Evolutionary conservation across 1,140 invertebrate genomes (phyloP), one percentile per base, ranked within the genome.

Genomic region (Riptortus pedestris): DNA sequence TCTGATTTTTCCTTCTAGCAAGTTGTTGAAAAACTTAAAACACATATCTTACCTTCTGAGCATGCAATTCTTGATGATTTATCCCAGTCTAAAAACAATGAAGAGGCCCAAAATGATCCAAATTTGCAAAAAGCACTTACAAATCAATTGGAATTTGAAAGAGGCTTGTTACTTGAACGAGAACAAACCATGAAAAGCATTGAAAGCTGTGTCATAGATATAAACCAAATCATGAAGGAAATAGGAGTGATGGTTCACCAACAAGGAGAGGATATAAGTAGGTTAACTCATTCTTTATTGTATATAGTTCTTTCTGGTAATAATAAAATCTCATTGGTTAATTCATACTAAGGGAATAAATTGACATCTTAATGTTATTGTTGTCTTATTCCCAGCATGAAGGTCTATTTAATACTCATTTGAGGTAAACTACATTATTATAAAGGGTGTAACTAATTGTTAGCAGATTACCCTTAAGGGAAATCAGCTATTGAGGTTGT

Each of bases 141-240:
- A 9, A 59, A 22, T 2, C 74, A 81, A 48, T 75, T 91, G 16
- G 83, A 88, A 72, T 89, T 89, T 75, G 85, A 90, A 73, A 83
- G 84, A 65, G 85, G 84, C 63, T 79, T 91, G 77, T 70, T 88
- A 45, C 67, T 86, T 26, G 88, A 91, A 66, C 79, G 85, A 43
- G 85, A 89, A 69, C 80, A 84, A 22, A 81, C 84, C 72, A 82
- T 91, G 64, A 80, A 79, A 67, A 79, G 83, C 72, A 88, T 91
- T 52, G 88, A 95, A 77, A 81, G 82, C 2, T 88, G 95, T 73
- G 87, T 96, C 62, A 75, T 91, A 61, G 91, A 95, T 75, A 86
- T 95, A 0, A 93, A 93, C 75, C 83, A 91, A 73, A 93, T 96
- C 60, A 96, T 96, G 85, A 83, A 86, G 65, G 86, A 93, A 69